Percentiles rank a stretch among this genome's conserved stretches.
phyloP scores from a whole-genome alignment of 2,888 invertebrate species.

The Ochropacha duplaris region DNA sequence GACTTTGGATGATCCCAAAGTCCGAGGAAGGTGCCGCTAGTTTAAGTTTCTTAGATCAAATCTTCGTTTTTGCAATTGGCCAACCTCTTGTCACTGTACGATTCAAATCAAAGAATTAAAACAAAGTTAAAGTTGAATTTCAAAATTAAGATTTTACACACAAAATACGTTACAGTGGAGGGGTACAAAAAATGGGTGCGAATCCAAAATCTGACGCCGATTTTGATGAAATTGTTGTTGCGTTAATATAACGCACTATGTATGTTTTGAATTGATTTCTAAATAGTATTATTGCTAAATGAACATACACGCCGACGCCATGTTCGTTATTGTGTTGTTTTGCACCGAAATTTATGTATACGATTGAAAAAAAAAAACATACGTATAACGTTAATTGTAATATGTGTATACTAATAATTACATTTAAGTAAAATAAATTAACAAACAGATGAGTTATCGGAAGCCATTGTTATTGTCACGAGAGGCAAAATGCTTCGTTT shows the following conservation, averaged over 20 bases:
- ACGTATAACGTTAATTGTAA: constrained; percentile 82
- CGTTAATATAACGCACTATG: constrained; percentile 13
- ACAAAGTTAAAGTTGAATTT: constrained; percentile 36
- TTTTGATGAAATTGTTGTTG: constrained; percentile 21
- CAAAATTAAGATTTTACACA: constrained; percentile 42
- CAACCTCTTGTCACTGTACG: constrained; percentile 81
- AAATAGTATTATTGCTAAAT: constrained; percentile 41
- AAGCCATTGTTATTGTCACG: constrained; percentile 40
- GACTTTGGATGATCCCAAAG: constrained; percentile 36
- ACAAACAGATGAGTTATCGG: constrained; percentile 11
- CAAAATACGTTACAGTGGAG: constrained; percentile 74
- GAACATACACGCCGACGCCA: constrained; percentile 68
- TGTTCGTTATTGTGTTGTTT: constrained; percentile 67
- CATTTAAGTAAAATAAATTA: constrained; percentile 59
- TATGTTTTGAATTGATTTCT: constrained; percentile 29
- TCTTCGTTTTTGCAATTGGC: constrained; percentile 85
- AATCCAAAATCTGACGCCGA: constrained; percentile 29
- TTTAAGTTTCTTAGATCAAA: constrained; percentile 78
- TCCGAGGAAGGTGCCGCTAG: constrained; percentile 59
- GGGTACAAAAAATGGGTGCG: constrained; percentile 75
- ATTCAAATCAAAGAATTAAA: constrained; percentile 58
- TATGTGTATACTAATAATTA: constrained; percentile 80
- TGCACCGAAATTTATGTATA: constrained; percentile 81
- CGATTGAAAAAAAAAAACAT: constrained; percentile 77
- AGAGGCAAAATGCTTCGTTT: constrained; percentile 33